Base-by-base conservation (phyloP, 2,888 invertebrate genomes). In the Rhodophaea formosa region DNA sequence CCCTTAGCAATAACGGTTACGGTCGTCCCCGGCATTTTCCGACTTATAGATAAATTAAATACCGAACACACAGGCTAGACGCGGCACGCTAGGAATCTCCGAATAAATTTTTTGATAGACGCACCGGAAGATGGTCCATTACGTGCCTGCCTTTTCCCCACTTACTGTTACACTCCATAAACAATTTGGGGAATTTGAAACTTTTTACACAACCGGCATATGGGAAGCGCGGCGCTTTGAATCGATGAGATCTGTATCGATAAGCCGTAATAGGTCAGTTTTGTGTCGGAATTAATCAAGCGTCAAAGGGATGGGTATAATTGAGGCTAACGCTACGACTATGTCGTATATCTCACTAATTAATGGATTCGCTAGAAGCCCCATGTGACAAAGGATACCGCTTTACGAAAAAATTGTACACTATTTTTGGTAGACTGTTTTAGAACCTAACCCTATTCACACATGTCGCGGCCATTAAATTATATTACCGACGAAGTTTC, bases 271-370 rank as follows among this genome's bases (percentile, higher is more conserved):
- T 88, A 88, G 89, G 87, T 88, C 84, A 88, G 86, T 84, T 84
- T 83, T 86, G 84, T 88, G 84, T 86, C 82, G 86, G 88, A 88
- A 88, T 88, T 90, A 88, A 89, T 88, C 89, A 88, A 87, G 82
- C 87, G 82, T 87, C 88, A 88, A 89, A 88, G 87, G 84, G 78
- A 82, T 84, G 82, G 71, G 77, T 74, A 77, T 85, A 85, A 86
- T 86, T 82, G 85, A 82, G 80, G 81, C 82, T 77, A 86, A 82
- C 81, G 81, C 82, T 79, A 78, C 77, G 82, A 77, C 79, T 74
- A 77, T 75, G 81, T 84, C 87, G 84, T 90, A 89, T 89, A 87
- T 90, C 87, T 86, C 72, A 82, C 83, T 88, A 90, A 90, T 90
- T 89, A 88, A 90, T 89, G 87, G 86, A 82, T 86, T 87, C 80